Evolutionary conservation across 1,140 invertebrate genomes (phyloP), one percentile per base, ranked within the genome.

Genomic region (Brachionus asplanchnoidis): DNA sequence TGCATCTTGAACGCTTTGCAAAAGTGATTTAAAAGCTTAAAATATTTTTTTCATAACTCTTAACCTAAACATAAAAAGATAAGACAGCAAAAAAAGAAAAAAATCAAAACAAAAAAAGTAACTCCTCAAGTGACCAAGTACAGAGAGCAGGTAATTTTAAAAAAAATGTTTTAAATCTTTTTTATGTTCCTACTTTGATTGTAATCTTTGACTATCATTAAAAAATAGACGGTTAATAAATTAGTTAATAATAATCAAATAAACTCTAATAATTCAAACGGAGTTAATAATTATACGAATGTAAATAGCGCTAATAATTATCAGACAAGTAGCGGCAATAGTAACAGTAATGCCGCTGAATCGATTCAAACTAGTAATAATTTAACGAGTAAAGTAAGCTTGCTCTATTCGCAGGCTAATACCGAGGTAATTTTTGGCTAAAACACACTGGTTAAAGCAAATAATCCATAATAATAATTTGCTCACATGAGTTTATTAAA

Each of bases 1-100:
- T 88, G 8, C 88, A 90, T 85, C 85, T 89, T 23, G 68, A 84
- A 78, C 36, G 36, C n/a, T 75, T 56, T 56, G 68, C 70, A 1
- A 84, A 70, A 56, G 65, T 68, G 5, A 36, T 36, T 36, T 36
- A 36, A 7, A 0, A 36, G 7, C 32, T 36, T 36, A 0, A 36
- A n/a, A n/a, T n/a, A 36, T 36, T 36, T 36, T 36, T 36, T 36
- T 36, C 32, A 36, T 36, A 6, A 36, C 7, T 36, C 7, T 36
- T 0, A 36, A 5, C 32, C 32, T 36, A 36, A 36, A 7, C 32
- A 14, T 77, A 42, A 20, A 46, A 77, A 68, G 65, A 68, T 68
- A 32, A 50, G 44, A 53, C 23, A 32, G 17, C 42, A 40, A 46
- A 84, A 70, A 56, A 84, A 82, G 60, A 26, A 56, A 82, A 82